These are phyloP conservation scores for Cryptus viduatorius DNA, from an alignment of 2,888 invertebrate genomes.

Conservation along the genomic window DNA sequence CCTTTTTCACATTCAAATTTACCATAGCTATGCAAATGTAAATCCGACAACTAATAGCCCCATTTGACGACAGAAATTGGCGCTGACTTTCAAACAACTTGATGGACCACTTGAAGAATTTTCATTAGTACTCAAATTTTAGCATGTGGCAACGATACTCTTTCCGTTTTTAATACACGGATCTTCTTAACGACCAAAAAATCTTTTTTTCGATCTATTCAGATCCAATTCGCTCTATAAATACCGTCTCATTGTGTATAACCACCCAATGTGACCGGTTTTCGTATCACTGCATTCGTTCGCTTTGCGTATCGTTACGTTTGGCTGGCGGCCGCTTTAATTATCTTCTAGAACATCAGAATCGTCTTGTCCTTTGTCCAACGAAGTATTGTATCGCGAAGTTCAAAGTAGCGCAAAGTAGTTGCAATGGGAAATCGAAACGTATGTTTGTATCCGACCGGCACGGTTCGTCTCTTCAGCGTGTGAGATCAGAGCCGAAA, in stretches of 20 bases:
- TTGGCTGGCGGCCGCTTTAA: background rate
- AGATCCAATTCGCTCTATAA: too few relatives aligned
- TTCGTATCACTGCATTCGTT: background rate
- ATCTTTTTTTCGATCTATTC: too few relatives aligned
- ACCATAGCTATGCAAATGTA: background rate
- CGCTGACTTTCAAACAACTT: background rate
- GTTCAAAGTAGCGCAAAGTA: background rate
- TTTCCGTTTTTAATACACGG: too few relatives aligned
- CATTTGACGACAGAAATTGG: background rate
- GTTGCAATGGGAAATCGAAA: background rate
- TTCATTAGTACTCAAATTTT: background rate
- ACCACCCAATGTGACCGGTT: background rate
- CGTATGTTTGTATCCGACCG: background rate
- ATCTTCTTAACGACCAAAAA: too few relatives aligned
- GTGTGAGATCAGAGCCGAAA: slow-evolving; percentile 70
- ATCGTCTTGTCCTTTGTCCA: background rate
- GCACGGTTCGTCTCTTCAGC: background rate
- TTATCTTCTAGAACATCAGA: background rate
- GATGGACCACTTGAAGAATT: background rate
- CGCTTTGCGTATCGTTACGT: background rate
- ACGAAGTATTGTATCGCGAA: background rate
- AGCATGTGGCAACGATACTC: too few relatives aligned
- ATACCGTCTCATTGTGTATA: background rate
- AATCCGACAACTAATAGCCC: background rate
- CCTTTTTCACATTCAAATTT: background rate